Evolutionary conservation across 2,113 vertebrate genomes (phyloP), one percentile per base, ranked within the genome.

Genomic region (Macrotis lagotis): DNA sequence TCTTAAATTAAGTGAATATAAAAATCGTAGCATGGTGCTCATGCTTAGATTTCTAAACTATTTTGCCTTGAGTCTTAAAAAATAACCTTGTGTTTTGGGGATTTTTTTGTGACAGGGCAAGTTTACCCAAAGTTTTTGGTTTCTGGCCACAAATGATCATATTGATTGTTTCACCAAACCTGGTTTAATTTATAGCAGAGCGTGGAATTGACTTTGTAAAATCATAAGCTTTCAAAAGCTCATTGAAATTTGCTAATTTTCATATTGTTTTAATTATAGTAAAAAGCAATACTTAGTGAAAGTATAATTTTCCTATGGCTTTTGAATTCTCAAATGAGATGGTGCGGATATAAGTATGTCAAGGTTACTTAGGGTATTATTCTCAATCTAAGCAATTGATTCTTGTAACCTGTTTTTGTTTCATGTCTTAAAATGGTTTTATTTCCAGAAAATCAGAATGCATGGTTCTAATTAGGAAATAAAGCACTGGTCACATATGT

Each of bases 321-420:
- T 74, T 44, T 74, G 37, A 44, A 44, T 74, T 74, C 66, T 74
- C 66, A 14, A n/a, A 44, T 74, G 66, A 74, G 66, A 6, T 22
- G 2, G 4, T 74, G 16, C 37, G 44, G 66, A 74, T 44, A 3
- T n/a, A 74, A 74, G 66, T n/a, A 44, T 44, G 66, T 74, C 16
- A 44, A 74, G 66, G 37, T 74, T 74, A 22, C 44, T n/a, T 37
- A 66, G 31, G 55, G 11, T 66, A 37, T 37, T 37, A 37, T 74
- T 74, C 26, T 14, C 66, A 51, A 93, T 89, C 89, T 48, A 66
- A 91, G 53, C 55, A 91, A 48, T 51, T 52, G 8, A 24, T 59
- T 91, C 25, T 92, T 90, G 88, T 51, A 94, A 96, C 89, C 93
- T 44, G 74, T 47, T 48, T 51, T 94, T 50, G 47, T 95, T 94